These are phyloP conservation scores for Corythoichthys haematopterus DNA, from an alignment of 2,113 vertebrate species.

Conservation along the genomic window DNA sequence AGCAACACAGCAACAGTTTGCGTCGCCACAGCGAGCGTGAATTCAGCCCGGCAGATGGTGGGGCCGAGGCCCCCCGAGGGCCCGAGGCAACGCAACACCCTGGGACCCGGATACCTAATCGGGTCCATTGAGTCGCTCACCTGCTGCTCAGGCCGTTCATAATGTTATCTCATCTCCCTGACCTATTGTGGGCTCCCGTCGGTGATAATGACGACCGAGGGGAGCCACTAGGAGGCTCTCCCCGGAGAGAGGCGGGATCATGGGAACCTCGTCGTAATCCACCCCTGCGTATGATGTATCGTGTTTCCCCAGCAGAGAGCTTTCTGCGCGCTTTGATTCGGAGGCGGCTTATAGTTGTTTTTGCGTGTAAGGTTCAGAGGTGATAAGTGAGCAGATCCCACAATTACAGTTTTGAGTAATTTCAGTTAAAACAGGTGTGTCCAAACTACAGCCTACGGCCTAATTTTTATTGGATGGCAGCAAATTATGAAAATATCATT, in stretches of 20 bases:
- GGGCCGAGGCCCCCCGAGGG: constrained; percentile 56
- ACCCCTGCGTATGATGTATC: constrained; percentile 55
- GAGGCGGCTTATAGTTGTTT: background rate
- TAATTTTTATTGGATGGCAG: too few species aligned
- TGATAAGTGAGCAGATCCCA: background rate
- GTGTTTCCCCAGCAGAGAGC: constrained; percentile 42
- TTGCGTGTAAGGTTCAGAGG: background rate
- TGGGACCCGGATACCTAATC: constrained; percentile 76
- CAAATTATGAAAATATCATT: too few species aligned
- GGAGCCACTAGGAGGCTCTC: constrained; percentile 55
- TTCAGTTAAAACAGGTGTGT: too few species aligned
- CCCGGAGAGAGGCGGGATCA: constrained; percentile 59
- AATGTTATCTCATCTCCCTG: constrained; percentile 77
- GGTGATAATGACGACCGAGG: constrained; percentile 69
- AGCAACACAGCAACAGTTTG: constrained; percentile 53
- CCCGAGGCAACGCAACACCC: constrained; percentile 74
- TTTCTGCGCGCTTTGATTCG: constrained; percentile 8
- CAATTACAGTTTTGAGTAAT: background rate
- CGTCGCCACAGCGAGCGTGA: constrained; percentile 38
- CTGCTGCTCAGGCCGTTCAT: constrained; percentile 64
- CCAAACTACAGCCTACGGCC: too few species aligned
- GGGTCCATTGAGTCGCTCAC: constrained; percentile 70
- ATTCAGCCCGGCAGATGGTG: constrained; percentile 73
- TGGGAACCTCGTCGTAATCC: constrained; percentile 70
- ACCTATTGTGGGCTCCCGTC: constrained; percentile 67